Evolutionary conservation across 2,888 invertebrate species (phyloP).

Genomic region (Helobdella robusta): DNA sequence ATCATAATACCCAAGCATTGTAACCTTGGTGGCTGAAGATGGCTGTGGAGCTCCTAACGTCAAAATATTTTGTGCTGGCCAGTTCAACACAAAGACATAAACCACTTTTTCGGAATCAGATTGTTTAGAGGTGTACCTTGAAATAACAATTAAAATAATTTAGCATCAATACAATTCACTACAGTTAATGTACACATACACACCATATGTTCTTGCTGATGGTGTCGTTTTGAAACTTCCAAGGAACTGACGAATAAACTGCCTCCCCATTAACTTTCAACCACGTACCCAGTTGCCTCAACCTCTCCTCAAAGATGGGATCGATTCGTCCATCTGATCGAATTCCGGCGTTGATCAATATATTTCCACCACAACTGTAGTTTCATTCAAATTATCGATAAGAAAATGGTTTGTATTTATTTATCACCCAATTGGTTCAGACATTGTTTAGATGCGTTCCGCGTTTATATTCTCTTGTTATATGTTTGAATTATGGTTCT

Average conservation of each 20-base stretch:
- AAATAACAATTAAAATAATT: background rate
- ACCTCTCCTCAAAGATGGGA: constrained; percentile 75
- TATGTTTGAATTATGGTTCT: no score
- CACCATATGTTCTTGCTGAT: constrained; percentile 64
- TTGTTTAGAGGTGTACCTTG: constrained; percentile 34
- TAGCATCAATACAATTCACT: background rate
- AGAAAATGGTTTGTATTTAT: no score
- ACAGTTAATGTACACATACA: background rate
- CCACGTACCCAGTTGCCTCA: constrained; percentile 70
- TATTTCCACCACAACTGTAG: constrained; percentile 57
- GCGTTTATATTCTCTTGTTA: no score
- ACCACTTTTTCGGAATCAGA: constrained; percentile 45
- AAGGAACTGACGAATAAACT: constrained; percentile 69
- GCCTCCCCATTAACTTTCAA: constrained; percentile 72
- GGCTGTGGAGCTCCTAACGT: constrained; percentile 51
- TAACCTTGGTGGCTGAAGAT: constrained; percentile 46
- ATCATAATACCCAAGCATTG: constrained; percentile 53
- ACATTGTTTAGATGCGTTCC: no score
- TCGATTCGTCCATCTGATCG: constrained; percentile 76
- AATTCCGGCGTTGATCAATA: constrained; percentile 75
- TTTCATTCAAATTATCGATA: background rate
- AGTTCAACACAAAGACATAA: constrained; percentile 63
- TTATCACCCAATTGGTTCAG: no score
- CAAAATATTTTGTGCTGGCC: constrained; percentile 59
- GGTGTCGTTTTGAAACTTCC: constrained; percentile 69